Conservation (phyloP, 2,113 vertebrate genomes). For the Cynoglossus semilaevis region DNA sequence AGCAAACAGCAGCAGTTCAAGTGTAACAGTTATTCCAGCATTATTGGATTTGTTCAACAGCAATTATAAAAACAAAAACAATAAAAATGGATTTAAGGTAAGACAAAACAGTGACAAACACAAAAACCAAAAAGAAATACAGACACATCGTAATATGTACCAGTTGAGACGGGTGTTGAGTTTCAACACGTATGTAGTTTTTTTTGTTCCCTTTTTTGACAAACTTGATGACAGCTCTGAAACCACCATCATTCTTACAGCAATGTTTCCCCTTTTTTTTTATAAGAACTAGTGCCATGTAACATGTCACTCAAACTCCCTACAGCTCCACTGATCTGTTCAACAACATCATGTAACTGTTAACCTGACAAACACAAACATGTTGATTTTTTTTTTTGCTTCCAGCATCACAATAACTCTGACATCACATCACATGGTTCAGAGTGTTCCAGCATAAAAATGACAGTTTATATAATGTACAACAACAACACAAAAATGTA, state of each 20-base stretch:
- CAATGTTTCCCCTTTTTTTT: too few relatives aligned
- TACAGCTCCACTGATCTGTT: conserved; percentile 40
- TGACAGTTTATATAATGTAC: background rate
- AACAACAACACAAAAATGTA: background rate
- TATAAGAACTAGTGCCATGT: too few relatives aligned
- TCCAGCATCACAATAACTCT: background rate
- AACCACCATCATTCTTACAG: background rate
- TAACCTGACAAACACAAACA: background rate
- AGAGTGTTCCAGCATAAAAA: background rate
- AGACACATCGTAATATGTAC: conserved; percentile 41
- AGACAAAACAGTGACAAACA: conserved; percentile 8
- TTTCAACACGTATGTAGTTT: too few relatives aligned
- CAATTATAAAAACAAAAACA: conserved; percentile 21
- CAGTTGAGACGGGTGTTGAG: conserved; percentile 3
- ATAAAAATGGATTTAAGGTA: conserved; percentile 31
- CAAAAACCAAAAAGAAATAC: conserved; percentile 19
- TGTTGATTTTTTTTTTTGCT: background rate
- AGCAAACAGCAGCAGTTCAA: conserved; percentile 53
- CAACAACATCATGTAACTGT: background rate
- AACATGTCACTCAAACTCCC: background rate
- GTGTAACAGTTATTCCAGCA: conserved; percentile 71
- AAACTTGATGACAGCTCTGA: too few relatives aligned
- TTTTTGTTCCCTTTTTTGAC: background rate
- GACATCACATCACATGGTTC: conserved; percentile 8
- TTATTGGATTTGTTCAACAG: conserved; percentile 29